These are phyloP conservation scores for Eolophus roseicapilla DNA, from an alignment of 2,113 vertebrate species.

Conservation along the genomic window DNA sequence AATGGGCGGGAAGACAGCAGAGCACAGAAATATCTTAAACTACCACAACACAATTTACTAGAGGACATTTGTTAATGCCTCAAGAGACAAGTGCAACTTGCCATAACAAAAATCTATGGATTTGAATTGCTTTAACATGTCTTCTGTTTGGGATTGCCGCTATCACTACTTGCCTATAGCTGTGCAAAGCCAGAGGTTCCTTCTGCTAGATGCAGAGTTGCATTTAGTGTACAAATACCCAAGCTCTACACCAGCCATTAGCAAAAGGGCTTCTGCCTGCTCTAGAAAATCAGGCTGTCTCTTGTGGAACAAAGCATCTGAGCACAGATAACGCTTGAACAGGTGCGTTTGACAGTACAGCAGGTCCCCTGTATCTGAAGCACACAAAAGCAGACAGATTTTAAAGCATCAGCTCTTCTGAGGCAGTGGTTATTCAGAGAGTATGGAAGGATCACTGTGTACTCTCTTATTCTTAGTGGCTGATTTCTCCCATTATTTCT, in stretches of 20 bases:
- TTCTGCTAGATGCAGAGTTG: background rate
- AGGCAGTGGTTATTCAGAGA: background rate
- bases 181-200: background rate
- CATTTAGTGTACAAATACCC: rapidly evolving
- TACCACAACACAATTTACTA: background rate
- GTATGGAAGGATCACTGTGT: background rate
- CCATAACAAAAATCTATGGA: background rate
- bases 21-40: background rate
- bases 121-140: background rate
- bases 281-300: background rate
- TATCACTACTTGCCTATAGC: background rate
- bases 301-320: background rate
- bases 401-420: background rate
- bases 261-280: background rate
- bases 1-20: background rate
- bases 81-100: background rate
- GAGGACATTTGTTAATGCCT: background rate
- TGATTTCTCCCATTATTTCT: background rate
- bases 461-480: background rate
- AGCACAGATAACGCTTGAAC: background rate
- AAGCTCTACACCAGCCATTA: background rate
- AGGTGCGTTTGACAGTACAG: background rate
- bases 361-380: background rate
- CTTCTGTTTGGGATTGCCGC: background rate
- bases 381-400: background rate